These are phyloP conservation scores for Macquaria ambigua DNA, from an alignment of 2,113 vertebrate species.

Conservation along the genomic window DNA sequence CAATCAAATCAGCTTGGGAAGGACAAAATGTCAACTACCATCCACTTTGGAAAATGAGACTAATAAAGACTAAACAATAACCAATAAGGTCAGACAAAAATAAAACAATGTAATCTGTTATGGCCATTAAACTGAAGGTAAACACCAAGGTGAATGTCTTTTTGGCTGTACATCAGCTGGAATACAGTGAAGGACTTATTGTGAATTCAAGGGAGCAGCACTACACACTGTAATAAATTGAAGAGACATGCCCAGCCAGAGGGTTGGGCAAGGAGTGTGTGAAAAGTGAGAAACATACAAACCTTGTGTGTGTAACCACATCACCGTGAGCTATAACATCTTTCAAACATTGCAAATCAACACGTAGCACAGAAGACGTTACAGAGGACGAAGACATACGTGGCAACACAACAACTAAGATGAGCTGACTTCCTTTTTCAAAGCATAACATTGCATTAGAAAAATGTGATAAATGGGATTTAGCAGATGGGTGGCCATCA, in stretches of 20 bases:
- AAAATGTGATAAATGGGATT: conserved; percentile 18
- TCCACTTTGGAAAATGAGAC: conserved; percentile 43
- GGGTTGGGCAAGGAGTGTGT: not conserved
- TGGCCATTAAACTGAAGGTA: conserved; percentile 23
- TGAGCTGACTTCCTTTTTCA: conserved; percentile 13
- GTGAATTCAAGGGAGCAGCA: conserved; percentile 39
- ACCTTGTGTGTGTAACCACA: conserved; percentile 18
- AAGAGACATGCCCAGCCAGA: conserved; percentile 30
- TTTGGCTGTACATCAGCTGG: conserved; percentile 48
- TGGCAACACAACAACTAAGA: conserved; percentile 74
- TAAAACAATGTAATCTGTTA: conserved; percentile 22
- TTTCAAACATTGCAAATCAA: conserved; percentile 12
- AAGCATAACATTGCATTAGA: not conserved
- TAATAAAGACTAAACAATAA: conserved; percentile 25
- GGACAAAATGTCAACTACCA: conserved; percentile 23
- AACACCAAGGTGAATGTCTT: conserved; percentile 27
- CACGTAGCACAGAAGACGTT: conserved; percentile 21
- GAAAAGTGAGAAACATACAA: conserved; percentile 31
- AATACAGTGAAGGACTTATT: conserved; percentile 47
- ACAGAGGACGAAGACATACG: conserved; percentile 47
- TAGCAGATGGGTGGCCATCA: conserved; percentile 6
- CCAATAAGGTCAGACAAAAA: conserved; percentile 24
- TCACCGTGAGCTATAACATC: not conserved
- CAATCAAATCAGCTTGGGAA: conserved; percentile 6
- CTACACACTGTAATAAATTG: conserved; percentile 12